phyloP scores from a whole-genome alignment of 2,888 invertebrate species.

The Vanessa cardui region DNA sequence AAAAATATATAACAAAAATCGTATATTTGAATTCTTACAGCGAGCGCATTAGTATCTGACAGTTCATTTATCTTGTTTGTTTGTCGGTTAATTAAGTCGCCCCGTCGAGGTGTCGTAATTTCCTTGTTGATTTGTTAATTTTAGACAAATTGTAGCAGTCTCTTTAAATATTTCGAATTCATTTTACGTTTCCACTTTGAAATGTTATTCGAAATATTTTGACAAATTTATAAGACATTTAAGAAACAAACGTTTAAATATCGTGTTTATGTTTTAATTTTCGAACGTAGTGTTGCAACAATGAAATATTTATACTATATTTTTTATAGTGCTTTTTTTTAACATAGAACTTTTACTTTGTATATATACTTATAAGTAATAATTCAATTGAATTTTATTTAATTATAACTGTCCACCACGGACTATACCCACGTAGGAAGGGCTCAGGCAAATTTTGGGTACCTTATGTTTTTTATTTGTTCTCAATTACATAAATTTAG shows the following conservation, averaged over 20 bases:
- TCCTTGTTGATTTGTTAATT: constrained; percentile 68
- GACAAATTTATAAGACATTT: not conserved
- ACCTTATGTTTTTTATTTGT: too few species aligned
- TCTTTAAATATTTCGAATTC: constrained; percentile 18
- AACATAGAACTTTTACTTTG: too few species aligned
- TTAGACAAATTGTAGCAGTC: constrained; percentile 47
- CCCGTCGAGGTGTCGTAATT: constrained; percentile 66
- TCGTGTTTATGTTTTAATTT: not conserved
- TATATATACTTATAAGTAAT: too few species aligned
- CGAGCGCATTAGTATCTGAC: constrained; percentile 69
- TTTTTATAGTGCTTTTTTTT: too few species aligned
- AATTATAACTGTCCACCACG: too few species aligned
- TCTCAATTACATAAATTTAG: too few species aligned
- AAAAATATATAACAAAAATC: constrained; percentile 9
- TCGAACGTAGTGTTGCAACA: too few species aligned
- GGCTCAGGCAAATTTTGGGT: too few species aligned
- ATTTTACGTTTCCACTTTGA: not conserved
- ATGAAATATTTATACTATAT: too few species aligned
- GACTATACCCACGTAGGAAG: too few species aligned
- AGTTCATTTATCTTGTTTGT: constrained; percentile 79
- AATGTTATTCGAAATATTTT: not conserved
- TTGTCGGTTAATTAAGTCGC: constrained; percentile 69
- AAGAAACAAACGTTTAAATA: not conserved
- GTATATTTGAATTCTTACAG: constrained; percentile 51
- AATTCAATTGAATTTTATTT: too few species aligned